Conservation (phyloP, 2,797 vertebrate species). For the Gymnothorax reevesii region DNA sequence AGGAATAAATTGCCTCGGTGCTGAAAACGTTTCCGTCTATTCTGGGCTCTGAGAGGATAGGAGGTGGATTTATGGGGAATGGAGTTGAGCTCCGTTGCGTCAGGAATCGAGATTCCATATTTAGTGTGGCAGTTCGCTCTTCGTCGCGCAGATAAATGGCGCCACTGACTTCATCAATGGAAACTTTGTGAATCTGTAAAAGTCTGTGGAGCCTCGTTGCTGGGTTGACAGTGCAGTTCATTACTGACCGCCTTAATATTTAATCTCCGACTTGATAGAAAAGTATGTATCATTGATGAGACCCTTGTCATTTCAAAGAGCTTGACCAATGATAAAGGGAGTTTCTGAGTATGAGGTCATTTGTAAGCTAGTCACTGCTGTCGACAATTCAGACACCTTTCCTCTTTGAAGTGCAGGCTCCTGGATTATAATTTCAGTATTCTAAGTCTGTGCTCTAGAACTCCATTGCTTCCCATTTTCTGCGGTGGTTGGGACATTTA, state of each 20-base stretch:
- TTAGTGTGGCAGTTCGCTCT: neutral
- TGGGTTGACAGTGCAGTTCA: constrained; percentile 54
- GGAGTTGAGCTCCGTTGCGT: neutral
- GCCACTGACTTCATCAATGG: neutral
- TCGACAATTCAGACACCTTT: neutral
- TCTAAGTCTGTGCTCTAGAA: too few species aligned
- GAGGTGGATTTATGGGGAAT: neutral
- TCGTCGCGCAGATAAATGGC: neutral
- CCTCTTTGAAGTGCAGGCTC: too few species aligned
- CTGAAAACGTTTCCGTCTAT: neutral
- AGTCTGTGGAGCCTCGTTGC: constrained; percentile 33
- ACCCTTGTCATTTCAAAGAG: constrained; percentile 13
- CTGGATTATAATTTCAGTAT: too few species aligned
- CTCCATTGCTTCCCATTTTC: too few species aligned
- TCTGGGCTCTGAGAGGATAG: neutral
- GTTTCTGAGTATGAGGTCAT: neutral
- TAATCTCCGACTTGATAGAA: constrained; percentile 68
- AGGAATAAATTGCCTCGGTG: neutral
- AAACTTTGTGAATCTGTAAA: constrained; percentile 9
- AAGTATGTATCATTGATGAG: constrained; percentile 69
- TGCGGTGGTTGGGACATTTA: too few species aligned
- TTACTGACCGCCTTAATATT: constrained; percentile 71
- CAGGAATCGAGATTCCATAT: neutral
- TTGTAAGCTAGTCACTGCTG: neutral
- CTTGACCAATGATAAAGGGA: neutral